Conservation (phyloP, 2,888 invertebrate species). For the Syrphus vitripennis region DNA sequence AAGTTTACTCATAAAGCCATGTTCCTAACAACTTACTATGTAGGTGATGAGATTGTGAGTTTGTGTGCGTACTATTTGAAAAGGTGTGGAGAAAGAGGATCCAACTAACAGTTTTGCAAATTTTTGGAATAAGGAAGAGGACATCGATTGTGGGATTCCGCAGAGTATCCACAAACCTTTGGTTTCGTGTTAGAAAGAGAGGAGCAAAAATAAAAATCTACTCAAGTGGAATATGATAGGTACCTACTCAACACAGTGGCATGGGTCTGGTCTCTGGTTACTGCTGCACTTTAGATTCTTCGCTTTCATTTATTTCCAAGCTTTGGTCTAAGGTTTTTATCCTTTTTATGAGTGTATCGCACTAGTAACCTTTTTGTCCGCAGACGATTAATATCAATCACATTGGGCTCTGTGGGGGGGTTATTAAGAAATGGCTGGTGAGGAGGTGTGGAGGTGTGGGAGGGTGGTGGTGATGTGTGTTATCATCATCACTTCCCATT, state of each 20-base stretch:
- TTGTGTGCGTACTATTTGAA: slow-evolving; percentile 3
- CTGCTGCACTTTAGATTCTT: neutral
- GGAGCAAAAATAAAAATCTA: neutral
- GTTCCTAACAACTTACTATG: neutral
- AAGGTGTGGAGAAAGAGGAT: neutral
- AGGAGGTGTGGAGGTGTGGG: no score
- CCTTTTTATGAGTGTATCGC: slow-evolving; percentile 25
- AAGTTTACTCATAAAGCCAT: slow-evolving; percentile 48
- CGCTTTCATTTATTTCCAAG: neutral
- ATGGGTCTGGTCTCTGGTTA: neutral
- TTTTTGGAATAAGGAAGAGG: slow-evolving; percentile 3
- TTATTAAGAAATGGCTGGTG: slow-evolving; percentile 5
- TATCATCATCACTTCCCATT: neutral
- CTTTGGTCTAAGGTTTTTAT: neutral
- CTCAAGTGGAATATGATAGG: neutral
- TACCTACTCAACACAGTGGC: neutral
- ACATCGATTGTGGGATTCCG: slow-evolving; percentile 29
- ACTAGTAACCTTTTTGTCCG: neutral
- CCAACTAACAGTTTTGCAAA: neutral
- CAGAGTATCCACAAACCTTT: slow-evolving; percentile 2
- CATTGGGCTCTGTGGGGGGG: slow-evolving; percentile 32
- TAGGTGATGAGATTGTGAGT: neutral
- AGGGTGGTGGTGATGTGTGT: neutral
- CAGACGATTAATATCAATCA: slow-evolving; percentile 49
- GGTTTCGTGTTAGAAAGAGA: slow-evolving; percentile 6